Evolutionary conservation across 2,888 invertebrate genomes (phyloP), one percentile per base, ranked within the genome.

Genomic region (Malachius bipustulatus): DNA sequence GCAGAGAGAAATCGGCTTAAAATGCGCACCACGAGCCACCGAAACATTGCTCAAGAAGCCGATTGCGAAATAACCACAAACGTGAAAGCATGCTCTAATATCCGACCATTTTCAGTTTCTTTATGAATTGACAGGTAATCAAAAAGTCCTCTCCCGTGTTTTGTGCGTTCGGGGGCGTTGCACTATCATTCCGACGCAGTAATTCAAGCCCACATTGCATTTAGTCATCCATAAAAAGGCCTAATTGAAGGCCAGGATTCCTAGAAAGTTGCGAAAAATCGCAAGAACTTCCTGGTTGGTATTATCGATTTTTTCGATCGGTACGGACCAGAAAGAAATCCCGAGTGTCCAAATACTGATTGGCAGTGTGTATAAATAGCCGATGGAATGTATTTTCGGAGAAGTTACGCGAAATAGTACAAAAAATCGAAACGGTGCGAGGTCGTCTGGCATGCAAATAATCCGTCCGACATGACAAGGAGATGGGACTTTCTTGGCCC

Each of bases 341-440:
- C 24, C 6, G n/a, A 19, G 24, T 6, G 24, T n/a, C 24, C 24
- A 19, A 19, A 19, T 6, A 6, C 24, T n/a, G n/a, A 6, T 8
- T n/a, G 6, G 6, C 24, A 6, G 24, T 19, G 6, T 19, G 24
- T 32, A 29, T 30, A 46, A 47, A 45, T 43, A 42, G 33, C 33
- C 26, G 28, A 31, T 14, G 12, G 30, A 31, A 38, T 40, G 45
- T 48, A 47, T 48, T 48, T 49, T 47, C 46, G 47, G 47, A 47
- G 35, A 39, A 32, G 36, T 28, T 29, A 39, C 41, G 36, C 42
- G 15, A 34, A 32, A 30, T 34, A 35, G 41, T 33, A 30, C 36
- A 44, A 47, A 44, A 46, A 46, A 45, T 45, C 43, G 53, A 47
- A 50, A 44, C 42, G 43, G 34, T 35, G 41, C 40, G 42, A 47